Base-by-base conservation (phyloP, 2,113 vertebrate genomes). In the Ophiodon elongatus region DNA sequence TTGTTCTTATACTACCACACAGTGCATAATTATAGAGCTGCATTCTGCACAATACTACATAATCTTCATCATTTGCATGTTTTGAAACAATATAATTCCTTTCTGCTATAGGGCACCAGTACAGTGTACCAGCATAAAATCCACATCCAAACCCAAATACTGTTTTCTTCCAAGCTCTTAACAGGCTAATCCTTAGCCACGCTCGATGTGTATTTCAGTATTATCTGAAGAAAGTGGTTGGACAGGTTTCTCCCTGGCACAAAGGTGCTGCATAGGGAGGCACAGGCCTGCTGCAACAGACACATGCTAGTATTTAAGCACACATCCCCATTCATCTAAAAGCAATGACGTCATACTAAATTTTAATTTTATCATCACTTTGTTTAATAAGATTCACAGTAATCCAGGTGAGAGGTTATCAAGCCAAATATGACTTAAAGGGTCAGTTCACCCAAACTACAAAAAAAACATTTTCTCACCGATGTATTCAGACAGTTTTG, bases 201-300 rank as follows among this genome's bases (percentile, higher is more conserved):
- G 35, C 63, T 83, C n/a, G 23, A 70, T 73, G 59, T 73, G 80
- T 71, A 56, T 82, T 64, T 59, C 63, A 85, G 11, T 80, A n/a
- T 82, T 62, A 84, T 67, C 52, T 45, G n/a, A 41, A 47, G 50
- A 19, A 87, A 83, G 91, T 11, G 14, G 80, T 84, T 8, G 35
- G 68, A 85, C 87, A 83, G 70, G 88, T 90, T 93, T 85, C 70
- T 73, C 8, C 14, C 56, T n/a, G 70, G 31, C 54, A 68, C 47
- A 68, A 19, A 82, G 37, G 72, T 62, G 54, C 73, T 76, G 50
- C 64, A 78, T 54, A 65, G 63, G 8, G 70, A 81, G 45, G 71
- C 69, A 52, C 57, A 75, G 10, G 41, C 69, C 67, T 86, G 35
- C 57, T 54, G n/a, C 17, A 63, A 85, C 64, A 76, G 17, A 77